phyloP scores from a whole-genome alignment of 2,113 vertebrate species.

The Sporophila hypoxantha region DNA sequence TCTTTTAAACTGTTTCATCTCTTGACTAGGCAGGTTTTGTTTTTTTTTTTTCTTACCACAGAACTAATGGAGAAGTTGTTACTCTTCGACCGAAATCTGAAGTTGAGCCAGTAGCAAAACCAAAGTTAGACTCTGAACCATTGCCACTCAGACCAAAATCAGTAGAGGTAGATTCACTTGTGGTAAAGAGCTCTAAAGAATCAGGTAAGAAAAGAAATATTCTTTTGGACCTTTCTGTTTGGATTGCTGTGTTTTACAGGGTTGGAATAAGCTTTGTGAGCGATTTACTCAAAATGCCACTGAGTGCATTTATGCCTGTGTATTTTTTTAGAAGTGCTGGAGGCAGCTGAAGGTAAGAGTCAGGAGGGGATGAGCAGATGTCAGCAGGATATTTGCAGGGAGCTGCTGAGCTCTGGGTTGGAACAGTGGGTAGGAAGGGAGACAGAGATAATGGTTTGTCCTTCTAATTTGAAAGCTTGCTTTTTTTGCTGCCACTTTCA shows the following conservation, averaged over 20 bases:
- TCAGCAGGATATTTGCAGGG: neutral
- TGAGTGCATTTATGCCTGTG: neutral
- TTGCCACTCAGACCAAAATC: constrained; percentile 81
- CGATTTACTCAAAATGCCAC: neutral
- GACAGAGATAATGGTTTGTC: neutral
- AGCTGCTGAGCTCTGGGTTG: neutral
- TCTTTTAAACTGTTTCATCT: neutral
- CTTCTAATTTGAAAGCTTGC: neutral
- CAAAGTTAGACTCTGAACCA: constrained; percentile 72
- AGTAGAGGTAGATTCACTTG: constrained; percentile 69
- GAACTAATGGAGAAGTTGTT: constrained; percentile 89
- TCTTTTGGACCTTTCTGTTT: neutral
- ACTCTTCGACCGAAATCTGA: constrained; percentile 81
- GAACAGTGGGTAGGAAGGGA: neutral
- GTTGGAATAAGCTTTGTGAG: neutral
- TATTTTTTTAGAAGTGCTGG: neutral
- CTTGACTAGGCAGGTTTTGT: neutral
- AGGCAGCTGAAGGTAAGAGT: neutral
- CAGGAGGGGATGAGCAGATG: neutral
- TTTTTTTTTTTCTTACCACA: constrained; percentile 33
- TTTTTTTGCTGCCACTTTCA: neutral
- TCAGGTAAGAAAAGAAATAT: constrained; percentile 55
- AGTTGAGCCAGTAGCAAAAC: constrained; percentile 73
- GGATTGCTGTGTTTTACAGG: neutral
- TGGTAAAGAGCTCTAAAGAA: constrained; percentile 67